Evolutionary conservation across 2,113 vertebrate species (phyloP), one percentile per base, ranked within the genome.

Genomic region (Zeus faber): DNA sequence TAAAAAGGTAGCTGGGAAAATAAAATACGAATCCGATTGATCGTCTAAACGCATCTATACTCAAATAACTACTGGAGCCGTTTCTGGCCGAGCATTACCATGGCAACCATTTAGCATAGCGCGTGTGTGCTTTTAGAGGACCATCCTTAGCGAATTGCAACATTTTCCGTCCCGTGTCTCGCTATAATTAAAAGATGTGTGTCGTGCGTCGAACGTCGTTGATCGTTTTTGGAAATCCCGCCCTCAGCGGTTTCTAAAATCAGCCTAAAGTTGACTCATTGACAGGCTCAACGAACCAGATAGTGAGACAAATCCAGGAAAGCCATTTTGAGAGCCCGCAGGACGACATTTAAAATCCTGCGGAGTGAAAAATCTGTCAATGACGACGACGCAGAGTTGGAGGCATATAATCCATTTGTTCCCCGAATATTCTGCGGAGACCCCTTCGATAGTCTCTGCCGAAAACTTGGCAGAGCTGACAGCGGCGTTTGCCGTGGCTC

Each of bases 381-480:
- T 58, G 65, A 66, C 3, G 26, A 62, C 46, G 37, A 76, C 50
- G 45, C 54, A 60, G 58, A 71, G 60, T 56, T 63, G 1, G 3
- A 48, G 26, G 54, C 52, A 50, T 49, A 56, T 75, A 80, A 76
- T 75, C 60, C 45, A 63, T 74, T 81, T 71, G 56, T 70, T 77
- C 54, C 45, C 55, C 49, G 58, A 70, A 70, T 77, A 75, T 62
- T 64, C 67, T 20, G 26, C 54, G 47, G 62, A 48, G 49, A 37
- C 45, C 48, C 39, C 53, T 62, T 23, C 53, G 59, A 64, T 35
- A 26, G 40, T 13, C 40, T 20, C 22, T 45, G 31, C 44, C 44
- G 43, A 69, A 68, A 44, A n/a, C 33, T 37, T 33, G 29, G 62
- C 57, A 40, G 22, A 26, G 23, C 23, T 51, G 62, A 54, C 18